These are phyloP conservation scores for Arctia plantaginis DNA, from an alignment of 2,888 invertebrate genomes.

Conservation along the genomic window DNA sequence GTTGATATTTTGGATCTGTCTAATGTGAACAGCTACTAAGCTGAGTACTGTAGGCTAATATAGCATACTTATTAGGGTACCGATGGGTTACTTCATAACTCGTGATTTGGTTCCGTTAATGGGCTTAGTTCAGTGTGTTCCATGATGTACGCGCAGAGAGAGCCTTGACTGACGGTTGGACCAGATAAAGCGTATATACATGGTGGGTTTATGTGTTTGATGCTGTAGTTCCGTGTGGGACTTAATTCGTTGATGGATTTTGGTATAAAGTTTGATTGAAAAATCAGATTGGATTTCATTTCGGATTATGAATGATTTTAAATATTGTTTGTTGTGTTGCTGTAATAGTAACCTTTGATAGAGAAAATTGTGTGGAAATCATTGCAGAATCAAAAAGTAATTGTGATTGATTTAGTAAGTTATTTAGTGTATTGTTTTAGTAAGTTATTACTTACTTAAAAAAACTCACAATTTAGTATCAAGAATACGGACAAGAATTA, in stretches of 20 bases:
- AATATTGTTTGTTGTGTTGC: not conserved
- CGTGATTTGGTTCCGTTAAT: constrained; percentile 74
- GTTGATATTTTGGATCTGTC: not conserved
- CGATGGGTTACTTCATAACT: constrained; percentile 76
- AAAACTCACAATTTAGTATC: not conserved
- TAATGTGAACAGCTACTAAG: constrained; percentile 57
- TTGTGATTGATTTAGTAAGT: not conserved
- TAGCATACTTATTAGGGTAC: constrained; percentile 68
- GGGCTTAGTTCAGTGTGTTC: constrained; percentile 67
- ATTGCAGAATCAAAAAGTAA: too few species aligned
- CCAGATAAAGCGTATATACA: constrained; percentile 18
- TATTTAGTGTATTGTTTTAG: not conserved
- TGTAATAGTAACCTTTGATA: not conserved
- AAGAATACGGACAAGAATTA: not conserved
- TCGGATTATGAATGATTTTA: not conserved
- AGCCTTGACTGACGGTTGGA: constrained; percentile 32
- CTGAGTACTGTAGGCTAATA: constrained; percentile 60
- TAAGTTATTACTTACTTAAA: not conserved
- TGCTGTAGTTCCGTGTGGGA: not conserved
- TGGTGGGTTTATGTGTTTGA: not conserved
- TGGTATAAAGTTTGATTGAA: constrained; percentile 1
- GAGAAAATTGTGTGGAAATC: not conserved
- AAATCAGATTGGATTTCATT: not conserved
- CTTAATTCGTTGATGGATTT: not conserved
- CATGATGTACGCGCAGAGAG: constrained; percentile 40